These are phyloP conservation scores for Lepus americanus DNA, from an alignment of 2,113 vertebrate genomes.

Conservation along the genomic window DNA sequence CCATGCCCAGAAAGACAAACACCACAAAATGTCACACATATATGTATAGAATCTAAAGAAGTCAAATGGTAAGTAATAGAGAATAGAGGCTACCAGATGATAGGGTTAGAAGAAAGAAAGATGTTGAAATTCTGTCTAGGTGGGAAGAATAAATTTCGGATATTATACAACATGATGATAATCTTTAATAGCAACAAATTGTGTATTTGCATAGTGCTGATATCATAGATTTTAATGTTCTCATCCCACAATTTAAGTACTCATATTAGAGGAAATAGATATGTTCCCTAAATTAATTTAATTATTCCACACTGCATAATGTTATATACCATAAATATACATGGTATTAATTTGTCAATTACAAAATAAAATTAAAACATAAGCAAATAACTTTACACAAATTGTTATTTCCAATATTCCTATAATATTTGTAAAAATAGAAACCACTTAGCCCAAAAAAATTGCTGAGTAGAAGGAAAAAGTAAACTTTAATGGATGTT, in stretches of 20 bases:
- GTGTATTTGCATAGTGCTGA: neutral
- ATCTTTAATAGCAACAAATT: neutral
- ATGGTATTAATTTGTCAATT: neutral
- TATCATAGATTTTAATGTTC: neutral
- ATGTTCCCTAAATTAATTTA: neutral
- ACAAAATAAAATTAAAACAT: neutral
- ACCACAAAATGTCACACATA: neutral
- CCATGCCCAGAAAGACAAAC: neutral
- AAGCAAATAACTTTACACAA: neutral
- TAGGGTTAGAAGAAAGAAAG: fast-evolving
- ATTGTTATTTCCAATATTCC: neutral
- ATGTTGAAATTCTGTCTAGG: neutral
- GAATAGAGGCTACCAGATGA: no score
- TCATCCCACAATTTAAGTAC: neutral
- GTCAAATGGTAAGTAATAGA: neutral
- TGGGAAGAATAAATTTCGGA: neutral
- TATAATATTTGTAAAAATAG: neutral
- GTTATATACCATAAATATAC: neutral
- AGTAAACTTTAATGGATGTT: neutral
- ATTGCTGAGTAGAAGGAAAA: neutral
- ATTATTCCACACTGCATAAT: neutral
- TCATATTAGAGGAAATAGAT: neutral
- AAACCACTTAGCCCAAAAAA: neutral
- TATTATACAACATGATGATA: no score
- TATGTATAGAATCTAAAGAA: neutral